These are phyloP conservation scores for Mesochorus sp. DNA, from an alignment of 2,888 invertebrate species.

Conservation along the genomic window DNA sequence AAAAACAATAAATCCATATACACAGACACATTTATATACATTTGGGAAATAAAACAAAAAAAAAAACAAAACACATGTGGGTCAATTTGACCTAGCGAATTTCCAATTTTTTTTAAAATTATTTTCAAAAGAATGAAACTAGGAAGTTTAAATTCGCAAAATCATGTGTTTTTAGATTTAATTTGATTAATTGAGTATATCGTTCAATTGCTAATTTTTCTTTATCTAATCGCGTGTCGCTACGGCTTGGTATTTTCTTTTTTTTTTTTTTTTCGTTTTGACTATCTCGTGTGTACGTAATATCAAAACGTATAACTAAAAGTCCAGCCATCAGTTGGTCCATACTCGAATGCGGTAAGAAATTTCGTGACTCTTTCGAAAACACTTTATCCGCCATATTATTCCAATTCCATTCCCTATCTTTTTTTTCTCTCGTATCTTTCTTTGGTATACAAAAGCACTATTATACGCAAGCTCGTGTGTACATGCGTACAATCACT, in stretches of 20 bases:
- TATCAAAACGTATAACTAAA: slow-evolving; percentile 52
- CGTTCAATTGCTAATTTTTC: slow-evolving; percentile 37
- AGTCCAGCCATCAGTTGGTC: slow-evolving; percentile 37
- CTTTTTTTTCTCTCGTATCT: not conserved
- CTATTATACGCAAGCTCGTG: slow-evolving; percentile 9
- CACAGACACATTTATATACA: slow-evolving; percentile 64
- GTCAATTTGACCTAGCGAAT: slow-evolving; percentile 28
- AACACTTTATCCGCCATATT: not conserved
- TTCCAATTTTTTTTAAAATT: too few relatives aligned
- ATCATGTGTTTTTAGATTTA: too few relatives aligned
- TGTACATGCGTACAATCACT: slow-evolving; percentile 31
- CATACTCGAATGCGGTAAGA: slow-evolving; percentile 42
- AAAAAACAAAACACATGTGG: slow-evolving; percentile 13
- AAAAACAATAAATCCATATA: slow-evolving; percentile 62
- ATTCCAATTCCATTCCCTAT: not conserved
- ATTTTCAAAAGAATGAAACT: too few relatives aligned
- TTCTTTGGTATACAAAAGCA: slow-evolving; percentile 52
- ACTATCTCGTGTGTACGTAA: slow-evolving; percentile 29
- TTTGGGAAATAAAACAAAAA: slow-evolving; percentile 12
- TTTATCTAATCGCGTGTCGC: slow-evolving; percentile 21
- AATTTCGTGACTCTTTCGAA: not conserved
- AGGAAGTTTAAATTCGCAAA: too few relatives aligned
- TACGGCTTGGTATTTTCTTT: slow-evolving; percentile 4
- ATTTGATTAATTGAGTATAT: slow-evolving; percentile 44
- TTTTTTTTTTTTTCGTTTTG: not conserved